Percentiles rank a stretch among this genome's conserved stretches.
Evolutionary conservation across 2,113 vertebrate genomes (phyloP).

Genomic region (Caretta caretta): DNA sequence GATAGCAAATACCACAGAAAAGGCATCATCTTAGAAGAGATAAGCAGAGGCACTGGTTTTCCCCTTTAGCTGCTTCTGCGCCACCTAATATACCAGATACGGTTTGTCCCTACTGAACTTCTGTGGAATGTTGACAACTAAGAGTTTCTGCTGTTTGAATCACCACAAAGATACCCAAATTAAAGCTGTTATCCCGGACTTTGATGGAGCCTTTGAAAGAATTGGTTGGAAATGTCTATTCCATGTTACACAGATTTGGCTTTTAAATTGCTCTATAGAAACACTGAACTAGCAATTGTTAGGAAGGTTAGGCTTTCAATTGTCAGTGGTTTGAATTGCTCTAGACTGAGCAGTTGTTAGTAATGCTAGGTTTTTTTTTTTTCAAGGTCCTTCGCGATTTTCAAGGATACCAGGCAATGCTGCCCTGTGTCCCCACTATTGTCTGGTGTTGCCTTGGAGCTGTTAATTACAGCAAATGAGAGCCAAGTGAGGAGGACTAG

Average conservation of each 20-base stretch:
- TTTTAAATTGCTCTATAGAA: background rate
- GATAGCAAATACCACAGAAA: background rate
- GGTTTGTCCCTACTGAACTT: background rate
- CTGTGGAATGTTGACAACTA: fast-evolving
- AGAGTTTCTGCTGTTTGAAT: background rate
- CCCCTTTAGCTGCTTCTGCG: background rate
- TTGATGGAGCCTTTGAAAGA: background rate
- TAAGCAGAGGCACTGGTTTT: background rate
- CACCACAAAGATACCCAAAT: background rate
- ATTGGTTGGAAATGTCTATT: background rate
- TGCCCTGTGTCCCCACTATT: background rate
- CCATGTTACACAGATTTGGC: background rate
- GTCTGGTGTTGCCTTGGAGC: background rate
- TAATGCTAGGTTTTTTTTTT: background rate
- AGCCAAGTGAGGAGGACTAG: background rate
- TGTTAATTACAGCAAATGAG: background rate
- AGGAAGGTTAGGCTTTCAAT: background rate
- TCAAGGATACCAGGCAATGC: background rate
- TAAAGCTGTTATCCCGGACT: background rate
- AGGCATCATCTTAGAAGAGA: background rate
- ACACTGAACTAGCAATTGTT: background rate
- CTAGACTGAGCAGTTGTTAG: background rate
- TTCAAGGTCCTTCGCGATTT: background rate
- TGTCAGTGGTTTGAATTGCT: background rate
- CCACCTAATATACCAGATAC: background rate